Evolutionary conservation across 2,888 invertebrate species (phyloP).

Genomic region (Diarsia mendica): DNA sequence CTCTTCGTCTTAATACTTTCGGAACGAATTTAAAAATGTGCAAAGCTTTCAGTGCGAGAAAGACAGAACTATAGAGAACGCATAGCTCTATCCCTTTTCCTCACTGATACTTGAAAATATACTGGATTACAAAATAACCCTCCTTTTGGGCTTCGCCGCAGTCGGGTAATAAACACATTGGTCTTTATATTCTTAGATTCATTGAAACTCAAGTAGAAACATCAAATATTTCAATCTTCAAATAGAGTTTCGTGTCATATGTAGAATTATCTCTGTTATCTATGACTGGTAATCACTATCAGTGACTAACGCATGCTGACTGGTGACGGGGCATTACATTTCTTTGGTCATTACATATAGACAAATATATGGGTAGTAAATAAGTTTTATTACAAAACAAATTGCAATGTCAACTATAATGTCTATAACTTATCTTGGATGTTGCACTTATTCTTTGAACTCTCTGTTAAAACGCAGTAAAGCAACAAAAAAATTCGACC

Average conservation of each 20-base stretch:
- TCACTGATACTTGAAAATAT: too few species aligned
- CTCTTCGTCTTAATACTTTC: not conserved
- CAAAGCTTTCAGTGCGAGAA: not conserved
- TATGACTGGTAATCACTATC: constrained; percentile 44
- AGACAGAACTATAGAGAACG: not conserved
- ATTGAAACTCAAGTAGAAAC: constrained; percentile 27
- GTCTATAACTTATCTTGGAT: not conserved
- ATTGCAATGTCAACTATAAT: not conserved
- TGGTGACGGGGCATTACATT: constrained; percentile 63
- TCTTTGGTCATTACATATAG: constrained; percentile 54
- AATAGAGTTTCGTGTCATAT: constrained; percentile 2
- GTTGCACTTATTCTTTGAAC: too few species aligned
- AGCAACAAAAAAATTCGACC: not conserved
- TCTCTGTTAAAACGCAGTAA: too few species aligned
- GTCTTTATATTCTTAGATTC: too few species aligned
- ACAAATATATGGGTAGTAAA: not conserved
- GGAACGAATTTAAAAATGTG: too few species aligned
- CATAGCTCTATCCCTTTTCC: not conserved
- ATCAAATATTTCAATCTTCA: constrained; percentile 8
- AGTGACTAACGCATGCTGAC: constrained; percentile 66
- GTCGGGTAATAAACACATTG: too few species aligned
- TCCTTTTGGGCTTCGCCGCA: too few species aligned
- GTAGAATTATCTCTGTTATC: constrained; percentile 29
- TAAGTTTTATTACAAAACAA: not conserved
- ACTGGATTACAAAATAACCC: too few species aligned